phyloP scores from a whole-genome alignment of 2,797 vertebrate genomes.

The Alcedo atthis region DNA sequence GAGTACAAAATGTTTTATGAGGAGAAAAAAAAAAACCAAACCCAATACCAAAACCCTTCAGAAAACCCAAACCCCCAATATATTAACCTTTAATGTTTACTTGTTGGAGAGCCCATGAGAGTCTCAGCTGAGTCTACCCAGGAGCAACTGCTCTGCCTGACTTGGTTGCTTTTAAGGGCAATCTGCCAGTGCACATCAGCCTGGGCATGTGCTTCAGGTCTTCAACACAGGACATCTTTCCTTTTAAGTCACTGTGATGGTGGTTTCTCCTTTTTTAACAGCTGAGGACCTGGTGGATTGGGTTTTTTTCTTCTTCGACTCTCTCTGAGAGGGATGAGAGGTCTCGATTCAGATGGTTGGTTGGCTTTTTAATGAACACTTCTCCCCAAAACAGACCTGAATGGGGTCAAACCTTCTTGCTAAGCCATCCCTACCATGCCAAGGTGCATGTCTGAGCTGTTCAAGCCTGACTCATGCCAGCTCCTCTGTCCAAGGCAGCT shows the following conservation, averaged over 20 bases:
- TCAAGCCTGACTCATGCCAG: neutral
- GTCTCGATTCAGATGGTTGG: neutral
- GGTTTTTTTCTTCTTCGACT: neutral
- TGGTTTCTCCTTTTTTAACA: neutral
- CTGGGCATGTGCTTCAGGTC: neutral
- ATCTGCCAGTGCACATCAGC: neutral
- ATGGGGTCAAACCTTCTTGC: neutral
- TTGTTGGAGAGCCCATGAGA: neutral
- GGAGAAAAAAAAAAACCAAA: neutral
- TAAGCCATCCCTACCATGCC: neutral
- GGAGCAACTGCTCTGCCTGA: neutral
- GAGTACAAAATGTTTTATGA: neutral
- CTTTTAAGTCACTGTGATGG: neutral
- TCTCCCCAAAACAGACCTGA: neutral
- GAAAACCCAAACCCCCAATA: neutral
- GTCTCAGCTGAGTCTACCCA: neutral
- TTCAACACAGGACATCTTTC: neutral
- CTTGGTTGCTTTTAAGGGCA: conserved; percentile 2
- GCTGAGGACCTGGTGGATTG: neutral
- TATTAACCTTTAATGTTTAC: conserved; percentile 30
- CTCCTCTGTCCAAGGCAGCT: neutral
- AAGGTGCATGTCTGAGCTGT: neutral
- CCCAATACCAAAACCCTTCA: neutral
- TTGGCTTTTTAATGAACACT: neutral
- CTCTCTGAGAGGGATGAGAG: neutral